Percentiles rank a stretch among this genome's conserved stretches.
Conservation (phyloP, 1,140 invertebrate species). For the Drosophila equinoxialis region DNA sequence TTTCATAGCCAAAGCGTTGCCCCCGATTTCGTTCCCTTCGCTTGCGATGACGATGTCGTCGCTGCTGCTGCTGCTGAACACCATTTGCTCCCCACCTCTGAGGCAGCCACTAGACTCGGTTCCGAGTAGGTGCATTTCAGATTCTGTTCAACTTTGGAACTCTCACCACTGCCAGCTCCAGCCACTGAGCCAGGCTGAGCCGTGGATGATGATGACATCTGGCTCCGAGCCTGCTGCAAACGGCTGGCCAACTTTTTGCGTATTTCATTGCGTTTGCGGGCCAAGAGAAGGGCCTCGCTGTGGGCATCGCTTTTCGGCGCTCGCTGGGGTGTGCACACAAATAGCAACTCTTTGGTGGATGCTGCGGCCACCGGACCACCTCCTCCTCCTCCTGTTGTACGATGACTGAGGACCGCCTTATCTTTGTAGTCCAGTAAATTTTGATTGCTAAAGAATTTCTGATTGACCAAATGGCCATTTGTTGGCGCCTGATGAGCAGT, state of each 20-base stretch:
- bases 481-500: slow-evolving; percentile 64
- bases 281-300: slow-evolving; percentile 67
- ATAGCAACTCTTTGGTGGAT: slow-evolving; percentile 78
- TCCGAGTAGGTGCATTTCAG: slow-evolving; percentile 79
- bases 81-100: slow-evolving; percentile 51
- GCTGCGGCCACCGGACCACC: slow-evolving; percentile 62
- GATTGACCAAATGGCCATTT: slow-evolving; percentile 57
- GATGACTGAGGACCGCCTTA: slow-evolving; percentile 31
- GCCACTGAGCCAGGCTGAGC: slow-evolving; percentile 17
- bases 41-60: slow-evolving; percentile 84
- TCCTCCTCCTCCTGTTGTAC: not conserved
- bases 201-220: slow-evolving; percentile 25
- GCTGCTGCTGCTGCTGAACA: slow-evolving; percentile 43
- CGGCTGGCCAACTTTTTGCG: slow-evolving; percentile 65
- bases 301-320: slow-evolving; percentile 58
- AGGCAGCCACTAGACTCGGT: slow-evolving; percentile 76
- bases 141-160: slow-evolving; percentile 32
- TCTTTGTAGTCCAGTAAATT: slow-evolving; percentile 73
- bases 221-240: slow-evolving; percentile 58
- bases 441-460: slow-evolving; percentile 82
- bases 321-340: slow-evolving; percentile 78
- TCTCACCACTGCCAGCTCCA: slow-evolving; percentile 9
- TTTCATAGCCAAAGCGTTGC: slow-evolving; percentile 88
- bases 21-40: slow-evolving; percentile 83
- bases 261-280: slow-evolving; percentile 76